These are phyloP conservation scores for Oxytorus armatus DNA, from an alignment of 2,888 invertebrate genomes.

Conservation along the genomic window DNA sequence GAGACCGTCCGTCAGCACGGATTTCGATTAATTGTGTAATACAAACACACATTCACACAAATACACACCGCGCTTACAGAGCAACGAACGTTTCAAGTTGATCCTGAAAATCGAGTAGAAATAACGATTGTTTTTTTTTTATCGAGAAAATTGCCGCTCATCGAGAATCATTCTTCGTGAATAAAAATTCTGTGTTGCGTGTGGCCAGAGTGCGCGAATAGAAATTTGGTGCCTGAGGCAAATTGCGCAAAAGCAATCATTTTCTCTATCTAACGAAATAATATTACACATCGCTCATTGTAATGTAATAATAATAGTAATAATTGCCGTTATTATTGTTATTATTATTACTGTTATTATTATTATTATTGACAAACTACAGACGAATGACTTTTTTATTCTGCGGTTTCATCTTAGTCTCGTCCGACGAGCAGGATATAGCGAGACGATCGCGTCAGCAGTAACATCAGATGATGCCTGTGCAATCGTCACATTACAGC, in stretches of 20 bases:
- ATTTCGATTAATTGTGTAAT: constrained; percentile 5
- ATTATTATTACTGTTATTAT: background rate
- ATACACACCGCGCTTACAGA: background rate
- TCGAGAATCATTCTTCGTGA: constrained; percentile 3
- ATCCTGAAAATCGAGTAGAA: background rate
- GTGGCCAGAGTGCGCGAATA: background rate
- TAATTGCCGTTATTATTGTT: constrained; percentile 12
- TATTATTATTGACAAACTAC: background rate
- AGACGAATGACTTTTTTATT: constrained; percentile 81
- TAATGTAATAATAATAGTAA: constrained; percentile 1
- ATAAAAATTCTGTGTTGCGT: background rate
- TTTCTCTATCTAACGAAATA: background rate
- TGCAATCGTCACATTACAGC: constrained; percentile 64
- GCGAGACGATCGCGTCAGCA: constrained; percentile 32
- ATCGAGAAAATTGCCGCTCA: constrained; percentile 12
- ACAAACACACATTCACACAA: background rate
- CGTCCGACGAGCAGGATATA: constrained; percentile 78
- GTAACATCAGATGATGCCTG: constrained; percentile 55
- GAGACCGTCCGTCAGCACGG: constrained; percentile 10
- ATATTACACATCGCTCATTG: background rate
- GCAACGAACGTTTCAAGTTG: background rate
- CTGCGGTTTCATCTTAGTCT: constrained; percentile 81
- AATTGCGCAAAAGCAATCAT: constrained; percentile 11
- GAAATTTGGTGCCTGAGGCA: background rate
- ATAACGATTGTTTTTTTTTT: constrained; percentile 2